Conservation (phyloP, 2,888 invertebrate genomes). For the Sipunculus nudus region DNA sequence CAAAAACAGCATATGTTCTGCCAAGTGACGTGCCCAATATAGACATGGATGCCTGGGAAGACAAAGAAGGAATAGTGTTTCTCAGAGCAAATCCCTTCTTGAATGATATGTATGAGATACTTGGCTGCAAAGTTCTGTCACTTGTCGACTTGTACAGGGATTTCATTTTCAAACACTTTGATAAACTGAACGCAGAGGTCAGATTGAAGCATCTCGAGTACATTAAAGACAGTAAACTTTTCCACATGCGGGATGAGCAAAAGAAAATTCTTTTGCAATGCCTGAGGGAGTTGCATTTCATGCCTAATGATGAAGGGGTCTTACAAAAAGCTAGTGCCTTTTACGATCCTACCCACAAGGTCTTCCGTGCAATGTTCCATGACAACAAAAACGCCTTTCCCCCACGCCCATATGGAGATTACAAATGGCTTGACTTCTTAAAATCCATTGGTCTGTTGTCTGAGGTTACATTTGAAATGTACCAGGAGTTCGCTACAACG, state of each 20-base stretch:
- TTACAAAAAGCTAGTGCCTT: conserved; percentile 21
- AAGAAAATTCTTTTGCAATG: conserved; percentile 22
- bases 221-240: conserved; percentile 35
- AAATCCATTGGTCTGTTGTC: conserved; percentile 32
- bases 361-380: conserved; percentile 38
- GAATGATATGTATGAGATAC: conserved; percentile 27
- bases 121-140: conserved; percentile 30
- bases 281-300: conserved; percentile 31
- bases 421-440: conserved; percentile 43
- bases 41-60: conserved; percentile 39
- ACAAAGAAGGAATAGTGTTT: conserved; percentile 32
- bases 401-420: conserved; percentile 38
- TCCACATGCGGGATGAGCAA: conserved; percentile 31
- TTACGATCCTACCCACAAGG: conserved; percentile 39
- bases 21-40: conserved; percentile 36
- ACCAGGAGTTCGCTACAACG: conserved; percentile 35
- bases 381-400: conserved; percentile 29
- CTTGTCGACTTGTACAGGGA: conserved; percentile 35
- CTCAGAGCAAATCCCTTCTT: conserved; percentile 30
- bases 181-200: conserved; percentile 25
- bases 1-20: conserved; percentile 31
- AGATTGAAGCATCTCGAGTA: conserved; percentile 36
- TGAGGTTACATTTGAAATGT: conserved; percentile 29
- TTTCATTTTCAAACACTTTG: conserved; percentile 41
- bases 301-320: conserved; percentile 27